Evolutionary conservation across 1,140 invertebrate species (phyloP), one percentile per base, ranked within the genome.

Genomic region (Euglossa dilemma): DNA sequence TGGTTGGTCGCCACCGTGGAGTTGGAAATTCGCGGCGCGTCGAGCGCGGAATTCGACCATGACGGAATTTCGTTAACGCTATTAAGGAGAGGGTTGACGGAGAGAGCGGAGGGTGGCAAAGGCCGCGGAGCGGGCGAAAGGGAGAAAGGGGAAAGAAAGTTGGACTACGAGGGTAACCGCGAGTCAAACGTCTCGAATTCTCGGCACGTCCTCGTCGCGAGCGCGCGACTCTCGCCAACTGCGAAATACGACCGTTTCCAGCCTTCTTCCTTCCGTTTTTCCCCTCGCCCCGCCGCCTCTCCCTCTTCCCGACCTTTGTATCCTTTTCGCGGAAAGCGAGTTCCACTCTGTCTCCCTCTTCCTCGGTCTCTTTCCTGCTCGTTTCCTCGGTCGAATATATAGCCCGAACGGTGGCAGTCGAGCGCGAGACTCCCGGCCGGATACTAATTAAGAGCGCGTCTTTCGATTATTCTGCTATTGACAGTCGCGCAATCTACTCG

Each of bases 401-500:
- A 85, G 66, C 85, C 84, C 82, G 75, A 77, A 54, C 64, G 64
- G 20, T n/a, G 59, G 56, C 63, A 63, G 64, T 75, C 71, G 67
- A 57, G 64, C 61, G 63, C 45, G 47, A 80, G 43, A 63, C 80
- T 61, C 67, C 63, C 66, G 63, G 69, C 63, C 66, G 77, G 66
- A 61, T 86, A 83, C 87, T 90, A 90, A 91, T 91, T 90, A 87
- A 85, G 81, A 67, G 75, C 76, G 84, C 79, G 77, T 85, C 82
- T 90, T 88, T 89, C 87, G 85, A 91, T 88, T 91, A 89, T 87
- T 87, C 86, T 90, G 87, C 61, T 87, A 89, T 90, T 88, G 90
- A 89, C 90, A 90, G 78, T 85, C 75, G 67, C 63, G 82, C 81
- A 89, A 87, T 91, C 80, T 72, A 85, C 74, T 84, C 85, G 80